phyloP scores from a whole-genome alignment of 2,797 vertebrate genomes.

The Hydrocynus forskahlii region DNA sequence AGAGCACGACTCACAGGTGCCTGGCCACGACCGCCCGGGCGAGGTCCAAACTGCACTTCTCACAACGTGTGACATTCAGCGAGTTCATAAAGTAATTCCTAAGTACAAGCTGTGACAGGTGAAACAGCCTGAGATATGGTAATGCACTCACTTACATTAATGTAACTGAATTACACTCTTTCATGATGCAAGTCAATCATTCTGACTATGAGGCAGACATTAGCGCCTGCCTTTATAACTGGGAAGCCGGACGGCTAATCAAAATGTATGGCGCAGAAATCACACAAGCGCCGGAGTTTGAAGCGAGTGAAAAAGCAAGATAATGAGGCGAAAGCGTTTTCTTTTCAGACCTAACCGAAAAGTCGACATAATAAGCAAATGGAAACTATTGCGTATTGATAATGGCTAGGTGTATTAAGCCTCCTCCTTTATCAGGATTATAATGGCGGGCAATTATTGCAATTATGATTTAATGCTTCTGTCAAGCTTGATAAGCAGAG shows the following conservation, averaged over 20 bases:
- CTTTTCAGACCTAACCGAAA: slow-evolving; percentile 33
- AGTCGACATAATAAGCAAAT: slow-evolving; percentile 26
- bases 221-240: slow-evolving; percentile 53
- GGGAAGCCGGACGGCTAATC: slow-evolving; percentile 49
- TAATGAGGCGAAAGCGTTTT: slow-evolving; percentile 49
- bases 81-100: slow-evolving; percentile 12
- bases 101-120: slow-evolving; percentile 8
- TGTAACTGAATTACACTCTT: slow-evolving; percentile 43
- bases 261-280: slow-evolving; percentile 32
- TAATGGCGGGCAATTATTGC: slow-evolving; percentile 56
- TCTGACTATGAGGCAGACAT: slow-evolving; percentile 37
- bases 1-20: background rate
- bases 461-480: slow-evolving; percentile 60
- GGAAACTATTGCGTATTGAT: slow-evolving; percentile 45
- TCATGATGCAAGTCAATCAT: slow-evolving; percentile 52
- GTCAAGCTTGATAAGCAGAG: slow-evolving; percentile 51
- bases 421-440: slow-evolving; percentile 51
- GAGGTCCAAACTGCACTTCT: background rate
- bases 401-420: slow-evolving; percentile 36
- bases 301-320: slow-evolving; percentile 49
- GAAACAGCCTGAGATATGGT: background rate
- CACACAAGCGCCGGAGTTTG: slow-evolving; percentile 37
- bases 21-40: too few species aligned
- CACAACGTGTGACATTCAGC: background rate
- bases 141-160: slow-evolving; percentile 26